Percentiles rank a stretch among this genome's conserved stretches.
phyloP scores from a whole-genome alignment of 2,888 invertebrate species.

The Cheilosia impressa region DNA sequence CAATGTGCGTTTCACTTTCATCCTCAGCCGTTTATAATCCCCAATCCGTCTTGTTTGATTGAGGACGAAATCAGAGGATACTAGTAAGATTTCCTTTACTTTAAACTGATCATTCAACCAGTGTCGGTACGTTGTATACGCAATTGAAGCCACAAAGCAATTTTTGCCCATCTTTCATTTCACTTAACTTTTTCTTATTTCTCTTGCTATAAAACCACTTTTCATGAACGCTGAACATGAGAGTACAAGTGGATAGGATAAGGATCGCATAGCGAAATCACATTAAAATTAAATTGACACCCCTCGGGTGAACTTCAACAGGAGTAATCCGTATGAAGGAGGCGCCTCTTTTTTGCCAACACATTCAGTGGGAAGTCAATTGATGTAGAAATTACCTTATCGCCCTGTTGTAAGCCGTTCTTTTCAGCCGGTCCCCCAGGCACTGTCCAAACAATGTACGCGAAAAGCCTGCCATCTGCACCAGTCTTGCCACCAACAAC shows the following conservation, averaged over 20 bases:
- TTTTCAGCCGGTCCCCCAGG: conserved; percentile 96
- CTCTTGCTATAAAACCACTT: conserved; percentile 1
- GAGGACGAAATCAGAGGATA: conserved; percentile 24
- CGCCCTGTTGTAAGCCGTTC: conserved; percentile 94
- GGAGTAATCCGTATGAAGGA: not conserved
- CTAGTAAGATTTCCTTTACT: conserved; percentile 3
- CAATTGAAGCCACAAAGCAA: conserved; percentile 59
- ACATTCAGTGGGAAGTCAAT: conserved; percentile 53
- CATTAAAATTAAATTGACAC: conserved; percentile 66
- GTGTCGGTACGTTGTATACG: not conserved
- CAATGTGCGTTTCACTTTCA: conserved; percentile 7
- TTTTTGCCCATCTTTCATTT: conserved; percentile 42
- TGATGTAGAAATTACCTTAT: conserved; percentile 87
- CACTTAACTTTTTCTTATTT: conserved; percentile 4
- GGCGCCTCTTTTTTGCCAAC: conserved; percentile 36
- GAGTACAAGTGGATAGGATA: conserved; percentile 15
- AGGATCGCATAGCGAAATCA: conserved; percentile 44
- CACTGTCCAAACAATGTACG: conserved; percentile 96
- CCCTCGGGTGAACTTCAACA: conserved; percentile 4
- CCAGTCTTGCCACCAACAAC: conserved; percentile 96
- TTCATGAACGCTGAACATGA: not conserved
- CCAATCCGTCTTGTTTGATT: conserved; percentile 59
- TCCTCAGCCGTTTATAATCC: conserved; percentile 24
- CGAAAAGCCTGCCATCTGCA: conserved; percentile 93
- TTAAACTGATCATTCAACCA: not conserved